These are phyloP conservation scores for Galeopsomyia nigrocyanea DNA, from an alignment of 2,888 invertebrate species.

Conservation along the genomic window DNA sequence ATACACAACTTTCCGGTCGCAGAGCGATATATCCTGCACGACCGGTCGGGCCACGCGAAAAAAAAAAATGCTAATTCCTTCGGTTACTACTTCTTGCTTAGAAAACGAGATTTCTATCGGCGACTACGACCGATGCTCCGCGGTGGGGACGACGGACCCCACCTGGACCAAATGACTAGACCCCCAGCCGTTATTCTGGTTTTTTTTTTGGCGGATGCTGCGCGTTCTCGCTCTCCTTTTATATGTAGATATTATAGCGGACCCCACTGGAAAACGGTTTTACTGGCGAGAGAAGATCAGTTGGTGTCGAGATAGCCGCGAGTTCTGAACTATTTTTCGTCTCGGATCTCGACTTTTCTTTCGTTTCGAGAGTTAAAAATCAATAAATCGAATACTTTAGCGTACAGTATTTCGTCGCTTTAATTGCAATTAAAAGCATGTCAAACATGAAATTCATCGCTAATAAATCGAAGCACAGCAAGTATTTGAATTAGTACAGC, in stretches of 20 bases:
- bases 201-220: conserved; percentile 54
- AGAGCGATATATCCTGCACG: conserved; percentile 43
- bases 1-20: not conserved
- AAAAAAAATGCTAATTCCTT: conserved; percentile 1
- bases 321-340: too few relatives aligned
- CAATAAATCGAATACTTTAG: too few relatives aligned
- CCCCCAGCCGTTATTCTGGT: conserved; percentile 66
- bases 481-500: too few relatives aligned
- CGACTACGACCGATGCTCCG: conserved; percentile 50
- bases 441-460: too few relatives aligned
- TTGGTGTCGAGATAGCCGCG: too few relatives aligned
- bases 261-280: conserved; percentile 35
- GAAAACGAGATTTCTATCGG: not conserved
- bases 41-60: conserved; percentile 44
- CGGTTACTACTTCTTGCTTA: conserved; percentile 8
- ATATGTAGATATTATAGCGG: conserved; percentile 7
- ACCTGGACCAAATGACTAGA: conserved; percentile 63
- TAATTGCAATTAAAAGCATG: too few relatives aligned
- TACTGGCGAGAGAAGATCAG: not conserved
- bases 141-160: conserved; percentile 63
- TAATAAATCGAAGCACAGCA: too few relatives aligned
- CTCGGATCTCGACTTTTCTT: too few relatives aligned
- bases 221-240: conserved; percentile 22
- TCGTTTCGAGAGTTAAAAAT: too few relatives aligned
- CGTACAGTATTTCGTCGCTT: too few relatives aligned